Base-by-base conservation (phyloP, 2,113 vertebrate genomes). In the Sylvicapra grimmia region DNA sequence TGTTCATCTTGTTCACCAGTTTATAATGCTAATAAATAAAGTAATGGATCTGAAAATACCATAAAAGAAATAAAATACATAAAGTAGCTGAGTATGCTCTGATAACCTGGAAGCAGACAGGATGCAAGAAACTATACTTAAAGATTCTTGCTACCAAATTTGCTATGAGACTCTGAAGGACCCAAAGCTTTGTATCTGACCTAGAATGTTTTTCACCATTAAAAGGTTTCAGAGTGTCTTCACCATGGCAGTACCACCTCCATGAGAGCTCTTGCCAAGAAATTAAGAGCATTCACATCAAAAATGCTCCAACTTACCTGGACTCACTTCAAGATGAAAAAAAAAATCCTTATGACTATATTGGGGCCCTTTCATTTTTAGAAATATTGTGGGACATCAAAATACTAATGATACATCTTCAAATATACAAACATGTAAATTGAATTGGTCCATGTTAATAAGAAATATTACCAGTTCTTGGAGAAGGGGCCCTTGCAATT, bases 401-500 rank as follows among this genome's bases (percentile, higher is more conserved):
- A 93, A 94, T 92, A 89, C 87, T 91, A 91, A 86, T 85, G 25
- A 53, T 44, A 47, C 0, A n/a, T 68, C 23, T 86, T 89, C 36
- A 95, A 13, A 93, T 89, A 82, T 13, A 77, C 8, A 86, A 65
- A 19, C 72, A 98, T 65, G 58, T 27, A 96, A 56, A 97, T 16
- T 23, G 3, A 97, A 95, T 29, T 83, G 40, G 29, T 19, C 40
- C 33, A 8, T 59, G 10, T 88, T 33, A 90, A 13, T 83, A 90
- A 80, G 86, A 88, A 88, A 79, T 47, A 95, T 99, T 99, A 99
- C 99, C 99, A 97, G 99, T 98, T 98, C 98, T 99, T 63, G 99
- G 99, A 96, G 99, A 98, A 90, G 98, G 98, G 98, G 99, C 98
- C 90, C 98, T 99, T 97, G 98, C 98, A 97, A 99, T 99, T 97